Evolutionary conservation across 2,797 vertebrate genomes (phyloP).

Genomic region (Kryptopterus vitreolus): DNA sequence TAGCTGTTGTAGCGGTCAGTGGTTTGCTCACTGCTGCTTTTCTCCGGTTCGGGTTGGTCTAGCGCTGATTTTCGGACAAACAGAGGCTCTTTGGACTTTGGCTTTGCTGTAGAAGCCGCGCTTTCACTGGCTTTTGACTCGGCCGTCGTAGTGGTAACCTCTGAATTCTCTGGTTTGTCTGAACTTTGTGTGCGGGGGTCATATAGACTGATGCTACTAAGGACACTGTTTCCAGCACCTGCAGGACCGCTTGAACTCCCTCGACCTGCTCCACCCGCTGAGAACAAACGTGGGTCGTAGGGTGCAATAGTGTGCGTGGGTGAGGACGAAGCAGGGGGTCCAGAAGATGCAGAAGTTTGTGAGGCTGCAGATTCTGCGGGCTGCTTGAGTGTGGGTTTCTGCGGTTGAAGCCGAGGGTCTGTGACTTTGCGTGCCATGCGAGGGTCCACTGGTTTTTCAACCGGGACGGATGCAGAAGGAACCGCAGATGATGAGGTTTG

Average conservation of each 20-base stretch:
- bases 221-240: slow-evolving; percentile 75
- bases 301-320: slow-evolving; percentile 75
- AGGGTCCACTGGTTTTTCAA: slow-evolving; percentile 86
- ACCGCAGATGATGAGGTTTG: slow-evolving; percentile 49
- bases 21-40: slow-evolving; percentile 59
- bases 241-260: slow-evolving; percentile 61
- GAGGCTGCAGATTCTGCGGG: slow-evolving; percentile 53
- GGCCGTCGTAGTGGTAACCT: slow-evolving; percentile 61
- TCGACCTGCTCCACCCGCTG: slow-evolving; percentile 78
- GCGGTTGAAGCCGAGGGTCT: slow-evolving; percentile 82
- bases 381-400: slow-evolving; percentile 69
- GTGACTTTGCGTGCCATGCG: slow-evolving; percentile 78
- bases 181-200: slow-evolving; percentile 83
- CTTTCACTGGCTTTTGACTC: slow-evolving; percentile 70
- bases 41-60: slow-evolving; percentile 84
- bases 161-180: slow-evolving; percentile 67
- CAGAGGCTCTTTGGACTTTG: slow-evolving; percentile 84
- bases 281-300: slow-evolving; percentile 87
- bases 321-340: slow-evolving; percentile 49
- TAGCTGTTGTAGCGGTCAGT: slow-evolving; percentile 94
- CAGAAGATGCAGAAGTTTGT: slow-evolving; percentile 47
- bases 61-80: slow-evolving; percentile 89
- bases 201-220: slow-evolving; percentile 90
- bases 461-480: slow-evolving; percentile 55
- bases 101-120: slow-evolving; percentile 63